Base-by-base conservation (phyloP, 1,140 invertebrate species). In the Trichonephila inaurata region DNA sequence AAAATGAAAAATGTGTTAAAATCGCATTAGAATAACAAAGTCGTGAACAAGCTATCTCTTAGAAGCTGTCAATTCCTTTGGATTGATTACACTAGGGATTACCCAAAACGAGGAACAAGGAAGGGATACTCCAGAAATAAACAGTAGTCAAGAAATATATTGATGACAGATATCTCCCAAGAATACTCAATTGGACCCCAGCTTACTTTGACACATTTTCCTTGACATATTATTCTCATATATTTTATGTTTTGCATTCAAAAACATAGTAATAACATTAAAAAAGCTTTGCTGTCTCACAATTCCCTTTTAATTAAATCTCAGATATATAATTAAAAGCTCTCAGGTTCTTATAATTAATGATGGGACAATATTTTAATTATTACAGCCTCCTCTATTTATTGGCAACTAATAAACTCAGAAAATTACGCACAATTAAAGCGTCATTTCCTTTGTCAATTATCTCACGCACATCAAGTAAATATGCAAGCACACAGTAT, bases 351-450 rank as follows among this genome's bases (percentile, higher is more conserved):
- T 33, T 24, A 10, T 81, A 81, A 81, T 81, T 28, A 81, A 81
- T 44, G 72, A 33, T 81, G 28, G 28, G 19, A 24, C 24, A 33
- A 33, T 6, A 18, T 81, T 81, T 81, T 81, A 81, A 81, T 81
- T 81, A 81, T 24, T 24, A 33, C n/a, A 18, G 62, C 18, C 72
- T 24, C 19, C n/a, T 33, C 72, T 24, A 44, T 33, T 81, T 81
- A 81, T 16, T 44, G 72, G 72, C 24, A 24, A 81, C 72, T 81
- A 81, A 28, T 81, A 81, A 81, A 81, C 21, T 64, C 51, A 14
- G 81, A 82, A 85, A 85, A 85, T 58, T 85, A 58, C 21, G 51
- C 44, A 51, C 58, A 85, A 85, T 85, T 85, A 85, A 85, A 85
- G 24, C 19, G 18, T 85, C 82, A n/a, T 60, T 58, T 60, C 69